These are phyloP conservation scores for Fratercula arctica DNA, from an alignment of 2,797 vertebrate genomes.

Conservation along the genomic window DNA sequence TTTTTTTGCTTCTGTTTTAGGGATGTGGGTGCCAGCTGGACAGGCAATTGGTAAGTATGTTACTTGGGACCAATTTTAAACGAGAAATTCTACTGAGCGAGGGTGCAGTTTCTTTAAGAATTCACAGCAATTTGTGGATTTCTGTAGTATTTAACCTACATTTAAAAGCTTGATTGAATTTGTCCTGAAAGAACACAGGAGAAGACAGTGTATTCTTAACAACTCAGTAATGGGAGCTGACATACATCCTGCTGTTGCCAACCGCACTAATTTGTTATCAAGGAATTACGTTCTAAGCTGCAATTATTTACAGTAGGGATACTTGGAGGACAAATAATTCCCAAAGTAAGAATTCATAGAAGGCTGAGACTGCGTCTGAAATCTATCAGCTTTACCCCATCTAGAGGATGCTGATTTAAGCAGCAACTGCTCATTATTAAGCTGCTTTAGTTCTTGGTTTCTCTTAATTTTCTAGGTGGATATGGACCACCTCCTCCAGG, in stretches of 20 bases:
- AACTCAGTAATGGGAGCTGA: slow-evolving; percentile 12
- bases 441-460: not conserved
- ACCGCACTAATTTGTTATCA: not conserved
- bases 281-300: not conserved
- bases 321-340: slow-evolving; percentile 20
- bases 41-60: slow-evolving; percentile 91
- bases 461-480: slow-evolving; percentile 79
- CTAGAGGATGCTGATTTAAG: slow-evolving; percentile 4
- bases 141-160: slow-evolving; percentile 23
- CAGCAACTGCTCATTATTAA: not conserved
- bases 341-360: not conserved
- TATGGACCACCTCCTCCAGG: slow-evolving; percentile 91
- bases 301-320: slow-evolving; percentile 19
- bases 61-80: not conserved
- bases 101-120: not conserved
- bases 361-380: not conserved
- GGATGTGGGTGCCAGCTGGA: slow-evolving; percentile 98
- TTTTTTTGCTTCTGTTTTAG: slow-evolving; percentile 73
- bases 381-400: not conserved
- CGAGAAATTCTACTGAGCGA: not conserved
- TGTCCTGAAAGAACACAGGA: not conserved
- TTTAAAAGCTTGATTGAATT: slow-evolving; percentile 37
- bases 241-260: not conserved
- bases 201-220: not conserved
- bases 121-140: not conserved